Base-by-base conservation (phyloP, 2,888 invertebrate genomes). In the Lingula anatina region DNA sequence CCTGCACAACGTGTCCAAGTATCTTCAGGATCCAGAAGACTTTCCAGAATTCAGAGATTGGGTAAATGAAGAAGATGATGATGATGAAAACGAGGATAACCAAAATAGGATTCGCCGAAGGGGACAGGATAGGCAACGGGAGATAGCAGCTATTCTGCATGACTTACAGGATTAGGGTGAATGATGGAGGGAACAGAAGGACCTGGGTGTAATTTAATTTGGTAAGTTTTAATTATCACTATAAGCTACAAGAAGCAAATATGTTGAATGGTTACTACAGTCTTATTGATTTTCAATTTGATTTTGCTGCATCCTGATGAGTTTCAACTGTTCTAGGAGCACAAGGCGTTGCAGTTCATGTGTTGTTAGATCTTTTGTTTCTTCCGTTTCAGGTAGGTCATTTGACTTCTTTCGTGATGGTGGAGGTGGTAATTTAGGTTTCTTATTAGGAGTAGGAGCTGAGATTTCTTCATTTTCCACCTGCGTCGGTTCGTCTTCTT, bases 1-100 rank as follows among this genome's bases (percentile, higher is more conserved):
- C 24, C 38, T 46, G 5, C 46, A 46, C 25, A 46, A 46, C 37
- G 37, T 39, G 15, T 35, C 46, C 23, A 46, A 46, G 12, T 37
- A 46, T 23, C 21, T 39, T 3, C 5, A 46, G 5, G 46, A 46
- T 46, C 35, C 12, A 7, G 37, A 46, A 18, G 46, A 37, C 24
- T n/a, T n/a, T n/a, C n/a, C n/a, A n/a, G 46, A 46, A 21, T 38
- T 38, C 38, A 38, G 21, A 4, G 38, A 38, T 38, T 18, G 21
- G 5, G 5, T 7, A 38, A 23, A 39, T 21, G 20, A 39, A 39
- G 38, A 40, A 20, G 15, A 40, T 9, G 21, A 36, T 3, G 21
- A 46, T 18, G 23, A 18, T 5, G 44, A 44, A 20, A 31, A 27
- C 18, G 27, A 25, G 28, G 23, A 12, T 25, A 28, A 44, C 20